Base-by-base conservation (phyloP, 2,113 vertebrate species). In the Erythrocercus mccallii region DNA sequence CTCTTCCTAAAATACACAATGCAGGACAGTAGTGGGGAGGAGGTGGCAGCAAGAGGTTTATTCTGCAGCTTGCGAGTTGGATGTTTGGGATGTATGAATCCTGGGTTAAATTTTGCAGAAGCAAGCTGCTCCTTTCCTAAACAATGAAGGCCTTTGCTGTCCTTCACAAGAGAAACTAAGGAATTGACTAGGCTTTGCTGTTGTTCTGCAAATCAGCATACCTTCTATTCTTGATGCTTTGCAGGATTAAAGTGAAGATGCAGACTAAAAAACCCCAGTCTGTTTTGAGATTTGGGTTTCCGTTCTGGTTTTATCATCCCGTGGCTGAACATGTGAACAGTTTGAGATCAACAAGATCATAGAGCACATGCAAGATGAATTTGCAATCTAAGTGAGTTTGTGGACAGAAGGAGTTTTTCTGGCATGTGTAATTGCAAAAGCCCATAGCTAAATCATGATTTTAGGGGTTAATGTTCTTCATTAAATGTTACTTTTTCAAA, bases 251-350 rank as follows among this genome's bases (percentile, higher is more conserved):
- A 94, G 60, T 58, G 76, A 78, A 80, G 76, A 51, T 72, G 23
- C 3, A 54, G 57, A 48, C 60, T 72, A 15, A 87, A 81, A 88
- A 88, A 28, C 7, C 27, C 28, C 54, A 37, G 2, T 71, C 31
- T 84, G 10, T 44, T 89, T n/a, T 91, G 89, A 79, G 84, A 71
- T 48, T 62, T 37, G 53, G 21, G 73, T 95, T 95, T 95, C 87
- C 79, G 58, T 89, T 94, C 76, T 69, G 23, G 33, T 82, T 94
- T 94, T 94, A 48, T 92, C 44, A 40, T 80, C 82, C 78, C 3
- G 0, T 87, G 88, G 22, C 62, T 92, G 62, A 96, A 57, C 56
- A 69, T 60, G 40, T 74, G 66, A 93, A 70, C 58, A 47, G 23
- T 74, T 71, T 87, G 85, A 87, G 40, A 80, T 65, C 85, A 42